Evolutionary conservation across 2,888 invertebrate genomes (phyloP).

Genomic region (Andrena hattorfiana): DNA sequence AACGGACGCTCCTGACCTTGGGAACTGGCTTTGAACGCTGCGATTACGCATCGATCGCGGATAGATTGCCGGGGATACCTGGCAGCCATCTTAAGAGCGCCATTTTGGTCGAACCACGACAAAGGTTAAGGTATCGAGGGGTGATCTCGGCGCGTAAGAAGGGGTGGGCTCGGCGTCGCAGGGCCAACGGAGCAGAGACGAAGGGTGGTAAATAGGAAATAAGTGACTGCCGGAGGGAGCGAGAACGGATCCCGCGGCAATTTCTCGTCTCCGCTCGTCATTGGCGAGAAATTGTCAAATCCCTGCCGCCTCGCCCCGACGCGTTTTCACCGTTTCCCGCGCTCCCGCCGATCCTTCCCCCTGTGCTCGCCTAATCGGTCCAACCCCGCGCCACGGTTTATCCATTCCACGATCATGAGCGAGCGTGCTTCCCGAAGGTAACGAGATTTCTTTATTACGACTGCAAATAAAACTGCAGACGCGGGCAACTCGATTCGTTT

Average conservation of each 20-base stretch:
- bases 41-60: slow-evolving; percentile 8
- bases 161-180: slow-evolving; percentile 58
- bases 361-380: slow-evolving; percentile 44
- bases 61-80: neutral
- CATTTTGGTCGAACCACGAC: slow-evolving; percentile 79
- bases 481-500: slow-evolving; percentile 40
- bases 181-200: slow-evolving; percentile 61
- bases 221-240: slow-evolving; percentile 83
- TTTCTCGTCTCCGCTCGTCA: slow-evolving; percentile 81
- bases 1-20: neutral
- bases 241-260: slow-evolving; percentile 83
- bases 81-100: slow-evolving; percentile 78
- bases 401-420: slow-evolving; percentile 57
- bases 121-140: slow-evolving; percentile 76
- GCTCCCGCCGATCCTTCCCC: slow-evolving; percentile 4
- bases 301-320: slow-evolving; percentile 71
- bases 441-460: slow-evolving; percentile 70
- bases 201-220: slow-evolving; percentile 84
- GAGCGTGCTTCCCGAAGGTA: slow-evolving; percentile 54
- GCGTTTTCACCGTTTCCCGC: slow-evolving; percentile 55
- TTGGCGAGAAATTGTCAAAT: slow-evolving; percentile 84
- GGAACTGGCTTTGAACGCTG: neutral
- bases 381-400: slow-evolving; percentile 33
- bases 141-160: slow-evolving; percentile 62
- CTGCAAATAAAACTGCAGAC: slow-evolving; percentile 62